Evolutionary conservation across 2,113 vertebrate species (phyloP).

Genomic region (Hippocampus barbouri): DNA sequence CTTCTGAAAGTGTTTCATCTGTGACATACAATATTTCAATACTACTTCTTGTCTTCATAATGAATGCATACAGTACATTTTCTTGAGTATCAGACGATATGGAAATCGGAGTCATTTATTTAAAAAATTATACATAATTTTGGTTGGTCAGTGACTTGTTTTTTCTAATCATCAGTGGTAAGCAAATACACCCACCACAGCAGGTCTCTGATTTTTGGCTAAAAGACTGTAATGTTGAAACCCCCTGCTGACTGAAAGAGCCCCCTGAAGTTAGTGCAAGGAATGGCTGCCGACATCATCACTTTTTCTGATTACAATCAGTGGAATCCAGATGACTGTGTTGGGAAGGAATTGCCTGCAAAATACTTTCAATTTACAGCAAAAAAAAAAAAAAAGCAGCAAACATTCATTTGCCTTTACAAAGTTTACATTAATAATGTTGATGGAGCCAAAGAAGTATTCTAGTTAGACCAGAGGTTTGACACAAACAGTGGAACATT

Average conservation of each 20-base stretch:
- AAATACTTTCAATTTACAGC: constrained; percentile 62
- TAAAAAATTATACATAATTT: neutral
- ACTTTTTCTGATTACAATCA: constrained; percentile 70
- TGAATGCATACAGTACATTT: neutral
- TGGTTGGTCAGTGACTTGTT: constrained; percentile 5
- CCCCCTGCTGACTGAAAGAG: constrained; percentile 61
- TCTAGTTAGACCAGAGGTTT: too few species aligned
- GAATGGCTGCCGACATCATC: constrained; percentile 59
- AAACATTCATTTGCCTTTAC: constrained; percentile 6
- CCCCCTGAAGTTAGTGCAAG: constrained; percentile 60
- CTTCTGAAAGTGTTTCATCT: neutral
- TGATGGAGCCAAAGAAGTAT: too few species aligned
- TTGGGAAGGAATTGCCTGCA: constrained; percentile 58
- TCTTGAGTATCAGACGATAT: neutral
- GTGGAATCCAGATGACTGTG: constrained; percentile 57
- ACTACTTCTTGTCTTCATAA: constrained; percentile 10
- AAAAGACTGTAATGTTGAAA: constrained; percentile 44
- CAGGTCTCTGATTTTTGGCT: constrained; percentile 61
- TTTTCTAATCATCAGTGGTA: constrained; percentile 54
- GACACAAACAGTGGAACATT: too few species aligned
- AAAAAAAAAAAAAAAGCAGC: constrained; percentile 26
- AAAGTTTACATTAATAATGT: neutral
- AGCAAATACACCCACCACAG: constrained; percentile 38
- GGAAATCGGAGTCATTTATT: neutral
- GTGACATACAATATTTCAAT: neutral